Evolutionary conservation across 2,113 vertebrate genomes (phyloP).

Genomic region (Callipepla squamata): DNA sequence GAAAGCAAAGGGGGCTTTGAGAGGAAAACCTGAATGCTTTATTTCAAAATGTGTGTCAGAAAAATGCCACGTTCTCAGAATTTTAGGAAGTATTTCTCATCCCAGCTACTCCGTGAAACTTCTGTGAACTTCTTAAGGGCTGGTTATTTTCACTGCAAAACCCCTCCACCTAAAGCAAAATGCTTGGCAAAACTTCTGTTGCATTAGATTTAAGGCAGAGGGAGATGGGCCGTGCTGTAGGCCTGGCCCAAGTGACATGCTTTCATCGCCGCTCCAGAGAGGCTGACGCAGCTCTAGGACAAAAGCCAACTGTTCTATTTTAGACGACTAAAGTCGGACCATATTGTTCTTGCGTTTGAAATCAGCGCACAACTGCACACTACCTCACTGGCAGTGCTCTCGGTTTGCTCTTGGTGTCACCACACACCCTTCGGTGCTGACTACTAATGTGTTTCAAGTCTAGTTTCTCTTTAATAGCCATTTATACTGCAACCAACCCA

Average conservation of each 20-base stretch:
- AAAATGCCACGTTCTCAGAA: background rate
- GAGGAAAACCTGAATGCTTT: background rate
- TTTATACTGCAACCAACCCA: background rate
- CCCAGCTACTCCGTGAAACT: background rate
- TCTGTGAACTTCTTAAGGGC: background rate
- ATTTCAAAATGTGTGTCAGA: background rate
- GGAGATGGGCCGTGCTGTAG: background rate
- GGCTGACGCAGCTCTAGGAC: background rate
- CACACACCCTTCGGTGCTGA: fast-evolving
- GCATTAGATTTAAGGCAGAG: background rate
- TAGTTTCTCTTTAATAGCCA: background rate
- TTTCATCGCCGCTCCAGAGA: background rate
- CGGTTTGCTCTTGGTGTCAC: fast-evolving
- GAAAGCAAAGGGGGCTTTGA: background rate
- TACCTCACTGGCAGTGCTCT: background rate
- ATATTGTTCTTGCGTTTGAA: background rate
- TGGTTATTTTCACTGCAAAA: background rate
- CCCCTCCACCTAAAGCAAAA: background rate
- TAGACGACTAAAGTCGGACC: background rate
- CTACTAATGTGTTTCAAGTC: fast-evolving
- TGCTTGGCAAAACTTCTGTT: background rate
- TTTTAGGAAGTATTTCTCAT: background rate
- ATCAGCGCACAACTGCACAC: background rate
- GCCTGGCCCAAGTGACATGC: background rate
- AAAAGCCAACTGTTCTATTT: background rate